These are phyloP conservation scores for Siniperca scherzeri DNA, from an alignment of 2,797 vertebrate species.

Conservation along the genomic window DNA sequence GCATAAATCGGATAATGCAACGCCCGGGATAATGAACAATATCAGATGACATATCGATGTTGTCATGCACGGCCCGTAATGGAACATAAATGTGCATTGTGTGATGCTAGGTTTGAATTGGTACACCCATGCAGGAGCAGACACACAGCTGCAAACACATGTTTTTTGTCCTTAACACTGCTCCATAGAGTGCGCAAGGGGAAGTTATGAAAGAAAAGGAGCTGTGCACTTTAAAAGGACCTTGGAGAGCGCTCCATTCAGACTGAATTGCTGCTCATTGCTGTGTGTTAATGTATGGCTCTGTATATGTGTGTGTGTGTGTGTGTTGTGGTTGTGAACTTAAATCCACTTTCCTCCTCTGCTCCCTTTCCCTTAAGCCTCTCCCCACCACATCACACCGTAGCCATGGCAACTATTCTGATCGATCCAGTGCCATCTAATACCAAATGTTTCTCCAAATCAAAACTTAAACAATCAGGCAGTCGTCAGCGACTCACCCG, in stretches of 20 bases:
- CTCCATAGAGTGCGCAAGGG: not conserved
- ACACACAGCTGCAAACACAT: slow-evolving; percentile 38
- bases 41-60: slow-evolving; percentile 80
- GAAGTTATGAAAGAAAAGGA: slow-evolving; percentile 46
- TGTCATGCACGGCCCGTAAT: slow-evolving; percentile 75
- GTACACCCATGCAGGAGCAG: slow-evolving; percentile 29
- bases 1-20: slow-evolving; percentile 80
- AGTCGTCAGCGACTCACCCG: not conserved
- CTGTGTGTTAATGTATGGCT: slow-evolving; percentile 1
- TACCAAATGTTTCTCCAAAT: slow-evolving; percentile 80
- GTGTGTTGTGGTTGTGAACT: slow-evolving; percentile 50
- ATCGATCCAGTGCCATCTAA: slow-evolving; percentile 95
- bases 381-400: slow-evolving; percentile 84
- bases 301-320: not conserved
- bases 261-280: slow-evolving; percentile 39
- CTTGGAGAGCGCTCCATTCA: slow-evolving; percentile 66
- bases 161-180: slow-evolving; percentile 35
- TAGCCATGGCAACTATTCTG: slow-evolving; percentile 93
- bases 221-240: slow-evolving; percentile 45
- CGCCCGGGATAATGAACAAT: slow-evolving; percentile 80
- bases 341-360: slow-evolving; percentile 58
- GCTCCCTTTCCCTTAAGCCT: slow-evolving; percentile 76
- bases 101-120: slow-evolving; percentile 45
- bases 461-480: slow-evolving; percentile 81
- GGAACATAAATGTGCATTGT: slow-evolving; percentile 64